Evolutionary conservation across 2,797 vertebrate species (phyloP).

Genomic region (Lepus townsendii): DNA sequence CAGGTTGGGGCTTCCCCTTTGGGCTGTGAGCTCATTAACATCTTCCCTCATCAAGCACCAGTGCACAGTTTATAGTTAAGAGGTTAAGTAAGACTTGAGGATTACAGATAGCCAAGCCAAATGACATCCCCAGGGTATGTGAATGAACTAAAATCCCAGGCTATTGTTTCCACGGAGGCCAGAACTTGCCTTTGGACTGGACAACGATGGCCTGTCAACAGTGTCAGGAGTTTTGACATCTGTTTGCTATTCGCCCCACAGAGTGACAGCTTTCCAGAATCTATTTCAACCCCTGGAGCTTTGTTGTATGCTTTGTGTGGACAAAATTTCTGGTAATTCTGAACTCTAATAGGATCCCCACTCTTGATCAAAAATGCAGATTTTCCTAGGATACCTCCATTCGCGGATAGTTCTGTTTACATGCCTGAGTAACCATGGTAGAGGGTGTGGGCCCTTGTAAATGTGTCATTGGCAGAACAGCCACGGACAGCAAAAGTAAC

Average conservation of each 20-base stretch:
- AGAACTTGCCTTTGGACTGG: neutral
- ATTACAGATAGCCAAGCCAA: neutral
- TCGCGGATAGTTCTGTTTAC: neutral
- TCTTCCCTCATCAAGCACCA: neutral
- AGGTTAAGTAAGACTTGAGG: neutral
- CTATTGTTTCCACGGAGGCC: neutral
- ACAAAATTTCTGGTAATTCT: conserved; percentile 46
- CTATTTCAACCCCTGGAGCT: neutral
- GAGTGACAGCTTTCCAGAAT: neutral
- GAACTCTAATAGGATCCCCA: neutral
- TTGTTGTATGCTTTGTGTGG: neutral
- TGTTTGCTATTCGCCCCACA: neutral
- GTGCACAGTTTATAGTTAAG: neutral
- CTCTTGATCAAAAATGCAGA: neutral
- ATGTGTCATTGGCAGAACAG: neutral
- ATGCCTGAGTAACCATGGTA: neutral
- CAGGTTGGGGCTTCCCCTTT: neutral
- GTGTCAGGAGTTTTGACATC: neutral
- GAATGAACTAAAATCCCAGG: neutral
- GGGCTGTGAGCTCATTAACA: neutral
- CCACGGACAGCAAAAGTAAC: neutral
- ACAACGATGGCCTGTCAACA: neutral
- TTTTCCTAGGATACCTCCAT: neutral
- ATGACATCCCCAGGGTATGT: neutral
- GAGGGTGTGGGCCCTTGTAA: neutral